Percentiles rank a stretch among this genome's conserved stretches.
These are phyloP conservation scores for Pantherophis alleghaniensis DNA, from an alignment of 2,797 vertebrate genomes.

Conservation along the genomic window DNA sequence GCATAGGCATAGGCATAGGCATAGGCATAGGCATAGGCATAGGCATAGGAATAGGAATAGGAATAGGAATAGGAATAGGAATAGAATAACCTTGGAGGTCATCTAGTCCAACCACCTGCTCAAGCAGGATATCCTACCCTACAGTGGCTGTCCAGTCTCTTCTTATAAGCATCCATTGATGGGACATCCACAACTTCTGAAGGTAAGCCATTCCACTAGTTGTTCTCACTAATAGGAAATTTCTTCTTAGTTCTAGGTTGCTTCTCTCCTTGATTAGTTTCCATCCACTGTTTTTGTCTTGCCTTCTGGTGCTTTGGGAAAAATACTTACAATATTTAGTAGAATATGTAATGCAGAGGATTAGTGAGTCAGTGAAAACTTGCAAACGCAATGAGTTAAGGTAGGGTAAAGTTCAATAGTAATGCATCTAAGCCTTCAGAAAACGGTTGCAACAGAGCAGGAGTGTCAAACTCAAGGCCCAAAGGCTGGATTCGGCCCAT, in stretches of 20 bases:
- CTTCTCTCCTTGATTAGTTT: not conserved
- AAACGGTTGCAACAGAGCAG: not conserved
- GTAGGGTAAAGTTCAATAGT: not conserved
- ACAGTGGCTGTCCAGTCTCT: not conserved
- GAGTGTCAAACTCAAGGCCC: too few relatives aligned
- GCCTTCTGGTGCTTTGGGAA: not conserved
- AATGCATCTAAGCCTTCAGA: not conserved
- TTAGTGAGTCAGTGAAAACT: not conserved
- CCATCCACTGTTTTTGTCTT: not conserved
- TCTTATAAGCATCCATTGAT: not conserved
- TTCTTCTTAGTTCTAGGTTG: not conserved
- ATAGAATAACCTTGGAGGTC: not conserved
- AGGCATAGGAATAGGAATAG: too few relatives aligned
- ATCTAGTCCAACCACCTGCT: not conserved
- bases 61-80: too few relatives aligned
- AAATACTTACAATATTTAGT: not conserved
- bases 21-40: too few relatives aligned
- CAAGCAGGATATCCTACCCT: not conserved
- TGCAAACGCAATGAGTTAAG: not conserved
- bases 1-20: too few relatives aligned
- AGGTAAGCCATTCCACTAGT: not conserved
- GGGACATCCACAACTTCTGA: not conserved
- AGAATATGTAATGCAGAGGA: not conserved
- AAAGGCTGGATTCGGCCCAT: fast-evolving
- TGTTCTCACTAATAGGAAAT: not conserved